Base-by-base conservation (phyloP, 2,113 vertebrate genomes). In the Neotoma lepida region DNA sequence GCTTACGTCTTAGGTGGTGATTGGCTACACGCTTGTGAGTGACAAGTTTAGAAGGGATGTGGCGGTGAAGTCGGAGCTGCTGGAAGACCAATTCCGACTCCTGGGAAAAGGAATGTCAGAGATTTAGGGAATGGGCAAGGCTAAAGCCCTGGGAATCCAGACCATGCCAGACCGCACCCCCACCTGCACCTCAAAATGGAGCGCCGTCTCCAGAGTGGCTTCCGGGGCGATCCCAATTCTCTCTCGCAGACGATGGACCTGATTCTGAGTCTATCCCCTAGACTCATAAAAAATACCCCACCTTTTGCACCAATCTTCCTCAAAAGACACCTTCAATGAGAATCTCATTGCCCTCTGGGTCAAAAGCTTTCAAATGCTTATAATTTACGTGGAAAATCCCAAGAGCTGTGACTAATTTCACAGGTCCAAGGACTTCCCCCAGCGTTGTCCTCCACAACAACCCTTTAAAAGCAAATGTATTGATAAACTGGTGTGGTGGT, bases 341-440 rank as follows among this genome's bases (percentile, higher is more conserved):
- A 86, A 84, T 63, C 20, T 73, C 17, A 5, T 64, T 58, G 56
- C 7, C 30, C 4, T 35, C 51, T 35, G 81, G 24, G 12, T 49
- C 76, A 74, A 80, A 94, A 35, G 3, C 64, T 93, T 95, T 74
- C 33, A 84, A 94, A 96, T n/a, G 39, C 61, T 87, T 41, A 18
- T 30, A 73, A 18, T 78, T 58, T 78, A 22, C 41, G 15, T 51
- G 28, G 41, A 86, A 90, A 95, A 90, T 74, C 20, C 68, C 68
- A 63, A 91, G 33, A 78, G 66, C 7, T 76, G 44, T 58, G 26
- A 8, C 10, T 22, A 88, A 39, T 28, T n/a, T 63, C 46, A 5
- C 54, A 93, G 30, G 22, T 30, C 46, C 8, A 74, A 71, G 46
- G 22, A 51, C 64, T 81, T 44, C 10, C 30, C 39, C 46, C 28